Base-by-base conservation (phyloP, 2,113 vertebrate species). In the Cromileptes altivelis region DNA sequence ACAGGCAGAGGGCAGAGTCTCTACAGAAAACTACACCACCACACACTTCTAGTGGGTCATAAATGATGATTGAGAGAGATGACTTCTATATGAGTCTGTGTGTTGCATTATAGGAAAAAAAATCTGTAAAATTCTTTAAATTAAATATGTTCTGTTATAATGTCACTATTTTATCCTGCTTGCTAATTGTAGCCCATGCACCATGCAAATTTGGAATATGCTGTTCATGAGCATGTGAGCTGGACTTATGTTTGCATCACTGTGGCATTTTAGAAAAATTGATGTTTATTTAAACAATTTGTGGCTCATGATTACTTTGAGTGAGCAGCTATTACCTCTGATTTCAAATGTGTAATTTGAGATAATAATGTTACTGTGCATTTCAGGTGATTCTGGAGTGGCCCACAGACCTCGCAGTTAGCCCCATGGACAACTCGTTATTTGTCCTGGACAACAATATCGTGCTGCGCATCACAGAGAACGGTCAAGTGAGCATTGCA, bases 401-500 rank as follows among this genome's bases (percentile, higher is more conserved):
- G 98, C 98, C 98, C 27, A 99, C 98, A 4, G 98, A 98, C 90
- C 94, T 99, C 2, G 96, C 98, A 7, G 96, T 99, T 62, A 99
- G 97, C 93, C 98, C 98, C 0, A 97, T 99, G 97, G 98, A 99
- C 90, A 99, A 99, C 91, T 99, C 98, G 37, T 96, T 99, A 45
- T 99, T 97, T 0, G 97, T 99, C 40, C 82, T 99, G 94, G 98
- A 99, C 92, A 98, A 98, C 93, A 99, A 98, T 0, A 97, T 99
- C 0, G 97, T 99, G 25, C 85, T 99, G 81, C 97, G 98, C 92
- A 98, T 99, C 93, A 98, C 97, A 0, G 97, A 98, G 81, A 98
- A 97, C 61, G 97, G 97, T 0, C 98, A 99, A 87, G 98, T 99
- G 21, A 97, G 97, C 89, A 97, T 99, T 2, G 97, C 97, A 0